Evolutionary conservation across 2,113 vertebrate species (phyloP).

Genomic region (Crotalus viridis): DNA sequence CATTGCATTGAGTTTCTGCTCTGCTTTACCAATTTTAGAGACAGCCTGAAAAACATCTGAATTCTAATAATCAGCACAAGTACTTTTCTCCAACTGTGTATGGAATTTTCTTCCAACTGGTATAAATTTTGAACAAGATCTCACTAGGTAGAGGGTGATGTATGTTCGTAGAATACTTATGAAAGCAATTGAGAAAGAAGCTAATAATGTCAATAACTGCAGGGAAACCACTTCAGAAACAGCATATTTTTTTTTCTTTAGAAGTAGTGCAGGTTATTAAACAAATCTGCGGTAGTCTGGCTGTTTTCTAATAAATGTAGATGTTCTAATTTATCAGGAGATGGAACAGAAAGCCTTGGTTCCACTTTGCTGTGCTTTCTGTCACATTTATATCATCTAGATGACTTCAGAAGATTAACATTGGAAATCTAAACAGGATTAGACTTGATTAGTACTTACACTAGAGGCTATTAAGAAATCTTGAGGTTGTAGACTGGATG

Average conservation of each 20-base stretch:
- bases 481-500: no score
- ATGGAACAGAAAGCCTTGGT: neutral
- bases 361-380: neutral
- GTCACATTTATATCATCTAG: neutral
- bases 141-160: neutral
- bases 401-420: neutral
- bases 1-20: neutral
- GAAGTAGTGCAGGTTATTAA: neutral
- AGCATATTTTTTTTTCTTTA: neutral
- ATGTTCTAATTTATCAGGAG: neutral
- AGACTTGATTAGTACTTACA: no score
- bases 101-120: neutral
- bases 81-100: neutral
- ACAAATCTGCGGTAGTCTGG: neutral
- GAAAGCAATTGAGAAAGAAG: neutral
- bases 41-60: neutral
- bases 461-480: no score
- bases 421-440: no score
- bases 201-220: neutral
- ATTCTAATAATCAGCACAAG: conserved; percentile 4
- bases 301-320: neutral
- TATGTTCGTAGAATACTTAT: neutral
- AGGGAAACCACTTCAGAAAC: neutral
- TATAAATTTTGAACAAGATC: neutral
- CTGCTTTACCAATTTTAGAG: neutral